Base-by-base conservation (phyloP, 2,797 vertebrate genomes). In the Hydrophis major region DNA sequence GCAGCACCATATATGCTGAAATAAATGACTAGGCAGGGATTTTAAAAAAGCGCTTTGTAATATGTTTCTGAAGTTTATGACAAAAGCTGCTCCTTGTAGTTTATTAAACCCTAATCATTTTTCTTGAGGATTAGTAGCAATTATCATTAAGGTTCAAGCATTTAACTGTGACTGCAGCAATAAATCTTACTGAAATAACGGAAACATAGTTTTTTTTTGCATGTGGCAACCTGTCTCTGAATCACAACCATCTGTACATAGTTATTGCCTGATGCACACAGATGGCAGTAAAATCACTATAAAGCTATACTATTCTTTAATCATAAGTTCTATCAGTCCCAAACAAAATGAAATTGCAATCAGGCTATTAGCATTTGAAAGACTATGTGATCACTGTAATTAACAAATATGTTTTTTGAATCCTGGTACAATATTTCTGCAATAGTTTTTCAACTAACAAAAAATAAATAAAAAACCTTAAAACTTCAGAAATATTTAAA, bases 151-250 rank as follows among this genome's bases (percentile, higher is more conserved):
- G 97, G 98, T 98, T 98, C 97, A 98, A 98, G 98, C 97, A 96
- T 98, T 99, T 99, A 98, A 98, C 98, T 99, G 98, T 97, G 98
- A 99, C 98, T 98, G 98, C 95, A 95, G 98, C 97, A 98, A 99
- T 99, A 99, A 99, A 99, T 99, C 98, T 99, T 99, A 98, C 98
- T 99, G 98, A 99, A 99, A 98, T 98, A 99, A 99, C 98, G 98
- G 97, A 98, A 99, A 98, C 98, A 97, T 98, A 98, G 98, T 98
- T 97, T 96, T 96, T 96, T 98, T 98, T 97, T 96, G 95, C 97
- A 98, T 98, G 98, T 98, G 98, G 98, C 98, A 99, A 99, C 99
- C 99, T 99, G 99, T 98, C 98, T 98, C 97, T 97, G 97, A 98
- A 98, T 98, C 97, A 98, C 97, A 98, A 96, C 99, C 99, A 99